phyloP scores from a whole-genome alignment of 2,797 vertebrate species.

The Diplodus sargus region DNA sequence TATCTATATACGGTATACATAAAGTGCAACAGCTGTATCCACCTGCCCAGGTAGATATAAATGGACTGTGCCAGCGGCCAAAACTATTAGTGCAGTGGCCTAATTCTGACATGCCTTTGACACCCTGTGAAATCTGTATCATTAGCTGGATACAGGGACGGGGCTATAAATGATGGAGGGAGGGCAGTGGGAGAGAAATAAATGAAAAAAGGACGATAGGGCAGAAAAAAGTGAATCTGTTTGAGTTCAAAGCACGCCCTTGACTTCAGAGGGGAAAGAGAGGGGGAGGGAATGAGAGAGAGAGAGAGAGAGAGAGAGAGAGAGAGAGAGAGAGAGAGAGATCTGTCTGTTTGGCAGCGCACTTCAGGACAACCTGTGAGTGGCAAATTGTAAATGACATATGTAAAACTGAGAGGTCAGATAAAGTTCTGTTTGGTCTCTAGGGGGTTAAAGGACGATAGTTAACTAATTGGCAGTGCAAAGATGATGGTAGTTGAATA shows the following conservation, averaged over 20 bases:
- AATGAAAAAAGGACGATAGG: conserved; percentile 61
- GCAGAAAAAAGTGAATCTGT: conserved; percentile 69
- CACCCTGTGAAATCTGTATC: conserved; percentile 76
- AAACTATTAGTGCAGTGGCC: conserved; percentile 51
- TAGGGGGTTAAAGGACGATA: conserved; percentile 60
- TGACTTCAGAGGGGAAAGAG: conserved; percentile 75
- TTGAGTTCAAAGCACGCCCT: conserved; percentile 84
- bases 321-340: conserved; percentile 54
- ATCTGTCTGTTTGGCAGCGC: conserved; percentile 69
- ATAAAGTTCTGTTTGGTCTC: conserved; percentile 75
- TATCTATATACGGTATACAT: conserved; percentile 30
- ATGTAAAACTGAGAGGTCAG: conserved; percentile 81
- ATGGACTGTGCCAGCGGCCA: conserved; percentile 56
- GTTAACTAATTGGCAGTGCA: conserved; percentile 45
- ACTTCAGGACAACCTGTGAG: conserved; percentile 70
- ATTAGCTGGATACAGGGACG: conserved; percentile 66
- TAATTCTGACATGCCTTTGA: conserved; percentile 69
- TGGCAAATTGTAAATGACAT: conserved; percentile 83
- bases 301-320: conserved; percentile 43
- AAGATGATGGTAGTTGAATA: conserved; percentile 47
- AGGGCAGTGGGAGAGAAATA: conserved; percentile 65
- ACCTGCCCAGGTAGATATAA: conserved; percentile 58
- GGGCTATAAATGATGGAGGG: conserved; percentile 69
- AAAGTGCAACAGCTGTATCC: conserved; percentile 49
- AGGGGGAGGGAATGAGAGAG: conserved; percentile 39